Base-by-base conservation (phyloP, 2,888 invertebrate species). In the Zygaena filipendulae region DNA sequence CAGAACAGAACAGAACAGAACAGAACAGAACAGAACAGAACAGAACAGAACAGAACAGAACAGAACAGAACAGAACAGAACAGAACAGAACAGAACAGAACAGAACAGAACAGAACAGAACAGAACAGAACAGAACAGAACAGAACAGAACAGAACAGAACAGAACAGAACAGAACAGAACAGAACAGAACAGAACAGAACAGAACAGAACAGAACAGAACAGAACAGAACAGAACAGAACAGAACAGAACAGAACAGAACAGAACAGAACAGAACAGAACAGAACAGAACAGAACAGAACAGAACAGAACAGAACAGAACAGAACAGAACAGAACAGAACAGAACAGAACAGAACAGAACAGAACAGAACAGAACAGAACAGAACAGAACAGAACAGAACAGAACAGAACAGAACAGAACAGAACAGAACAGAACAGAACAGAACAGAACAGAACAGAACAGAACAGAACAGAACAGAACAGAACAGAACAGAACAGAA, bases 121-220 rank as follows among this genome's bases (percentile, higher is more conserved):
- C 23, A 23, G 13, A 23, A 13, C 23, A 23, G 13, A 23, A 13
- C 3, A 23, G 13, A 23, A 10, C 21, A 21, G 9, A 21, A 10
- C 21, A 21, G 9, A 21, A 10, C 21, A 21, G 9, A 21, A 10
- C 21, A 21, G 9, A 21, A 21, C 10, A 21, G 9, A 21, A 21
- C 10, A 21, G 13, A 16, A 16, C 16, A 16, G 7, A 16, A 16
- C 16, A 16, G 7, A 16, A 16, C 16, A 16, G 7, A 16, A 16
- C 16, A 16, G 7, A 16, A 16, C 16, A 16, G 7, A 16, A 16
- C 16, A 16, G 7, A 16, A 16, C 16, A 16, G 7, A 16, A 16
- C 16, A 16, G 7, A 16, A 16, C 16, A 16, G 7, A 16, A 16
- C 16, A 16, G 7, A 16, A 16, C 16, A 16, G 7, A 16, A 16